A percentile compares a stretch with the other conserved stretches of the same genome.
Evolutionary conservation across 2,113 vertebrate species (phyloP).

Genomic region (Pollachius pollachius): DNA sequence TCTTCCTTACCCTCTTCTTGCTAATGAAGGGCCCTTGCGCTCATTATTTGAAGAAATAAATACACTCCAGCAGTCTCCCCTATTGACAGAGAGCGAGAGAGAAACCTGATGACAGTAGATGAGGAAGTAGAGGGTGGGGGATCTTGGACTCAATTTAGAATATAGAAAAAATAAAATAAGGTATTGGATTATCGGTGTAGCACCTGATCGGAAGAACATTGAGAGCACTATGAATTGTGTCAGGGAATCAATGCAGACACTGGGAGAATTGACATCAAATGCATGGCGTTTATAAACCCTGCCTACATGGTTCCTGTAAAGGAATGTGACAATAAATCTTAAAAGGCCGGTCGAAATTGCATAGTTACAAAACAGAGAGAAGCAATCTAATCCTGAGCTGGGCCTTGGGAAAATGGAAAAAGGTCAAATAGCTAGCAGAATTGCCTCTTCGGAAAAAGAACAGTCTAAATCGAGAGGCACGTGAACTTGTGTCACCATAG

Average conservation of each 20-base stretch:
- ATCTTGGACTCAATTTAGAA: not conserved
- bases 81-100: not conserved
- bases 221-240: constrained; percentile 63
- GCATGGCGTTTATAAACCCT: constrained; percentile 55
- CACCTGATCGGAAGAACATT: constrained; percentile 53
- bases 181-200: constrained; percentile 53
- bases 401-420: constrained; percentile 78
- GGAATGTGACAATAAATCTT: constrained; percentile 77
- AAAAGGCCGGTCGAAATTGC: constrained; percentile 63
- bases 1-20: constrained; percentile 45
- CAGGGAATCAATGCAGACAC: constrained; percentile 49
- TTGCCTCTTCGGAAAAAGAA: constrained; percentile 62
- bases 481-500: constrained; percentile 65
- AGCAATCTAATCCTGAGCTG: constrained; percentile 73
- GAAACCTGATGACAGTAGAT: not conserved
- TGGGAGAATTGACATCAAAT: constrained; percentile 45
- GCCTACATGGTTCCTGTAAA: constrained; percentile 61
- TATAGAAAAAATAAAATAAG: constrained; percentile 35
- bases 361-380: constrained; percentile 72
- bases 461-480: constrained; percentile 74
- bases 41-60: constrained; percentile 55
- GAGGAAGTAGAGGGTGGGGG: not conserved
- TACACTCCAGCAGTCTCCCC: constrained; percentile 35
- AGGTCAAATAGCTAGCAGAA: constrained; percentile 77
- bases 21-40: constrained; percentile 67